These are phyloP conservation scores for Halcyon malimbica DNA, from an alignment of 2,113 vertebrate genomes.

Conservation along the genomic window DNA sequence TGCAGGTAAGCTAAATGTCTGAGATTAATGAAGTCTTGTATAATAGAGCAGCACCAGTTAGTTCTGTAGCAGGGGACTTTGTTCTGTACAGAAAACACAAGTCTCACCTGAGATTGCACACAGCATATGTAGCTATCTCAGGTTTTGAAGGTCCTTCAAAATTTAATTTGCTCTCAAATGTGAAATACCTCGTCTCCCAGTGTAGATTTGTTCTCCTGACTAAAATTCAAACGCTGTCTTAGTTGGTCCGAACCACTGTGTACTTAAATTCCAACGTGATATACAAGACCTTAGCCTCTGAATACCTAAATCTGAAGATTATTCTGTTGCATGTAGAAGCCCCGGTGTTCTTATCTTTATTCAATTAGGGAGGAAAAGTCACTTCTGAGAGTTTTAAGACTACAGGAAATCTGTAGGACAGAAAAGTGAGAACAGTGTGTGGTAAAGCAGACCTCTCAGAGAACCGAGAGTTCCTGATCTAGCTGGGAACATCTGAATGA, in stretches of 20 bases:
- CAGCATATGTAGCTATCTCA: neutral
- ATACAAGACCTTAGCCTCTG: neutral
- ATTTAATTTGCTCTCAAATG: neutral
- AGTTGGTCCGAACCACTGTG: accelerated
- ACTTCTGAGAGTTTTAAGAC: neutral
- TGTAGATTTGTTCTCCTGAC: neutral
- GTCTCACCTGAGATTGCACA: neutral
- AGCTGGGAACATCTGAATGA: neutral
- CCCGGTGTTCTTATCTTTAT: neutral
- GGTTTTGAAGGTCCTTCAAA: neutral
- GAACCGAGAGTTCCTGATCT: neutral
- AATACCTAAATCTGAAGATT: neutral
- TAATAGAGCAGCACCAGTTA: neutral
- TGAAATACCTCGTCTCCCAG: neutral
- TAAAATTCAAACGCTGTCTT: neutral
- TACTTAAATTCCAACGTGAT: neutral
- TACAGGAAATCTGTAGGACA: neutral
- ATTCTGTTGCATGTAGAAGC: neutral
- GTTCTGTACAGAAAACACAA: neutral
- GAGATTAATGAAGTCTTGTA: neutral
- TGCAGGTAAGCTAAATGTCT: conserved; percentile 78
- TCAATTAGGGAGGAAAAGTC: neutral
- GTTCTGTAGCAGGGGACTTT: neutral
- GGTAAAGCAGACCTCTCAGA: neutral
- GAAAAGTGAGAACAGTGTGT: neutral